Conservation (phyloP, 2,797 vertebrate genomes). For the Enteromius thamalakanensis region DNA sequence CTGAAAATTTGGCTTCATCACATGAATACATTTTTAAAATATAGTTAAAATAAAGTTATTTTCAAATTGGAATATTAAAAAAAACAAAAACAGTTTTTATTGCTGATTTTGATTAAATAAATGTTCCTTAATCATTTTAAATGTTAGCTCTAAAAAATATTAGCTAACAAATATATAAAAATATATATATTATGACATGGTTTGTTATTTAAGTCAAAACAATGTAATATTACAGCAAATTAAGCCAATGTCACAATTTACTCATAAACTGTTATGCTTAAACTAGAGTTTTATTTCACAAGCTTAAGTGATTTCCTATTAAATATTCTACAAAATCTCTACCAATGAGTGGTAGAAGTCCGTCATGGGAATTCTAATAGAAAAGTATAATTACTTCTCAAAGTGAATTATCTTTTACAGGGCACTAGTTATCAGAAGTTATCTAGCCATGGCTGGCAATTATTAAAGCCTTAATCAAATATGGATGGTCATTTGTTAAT, state of each 20-base stretch:
- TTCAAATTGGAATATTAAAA: neutral
- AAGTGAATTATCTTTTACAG: conserved; percentile 63
- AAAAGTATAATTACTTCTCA: conserved; percentile 61
- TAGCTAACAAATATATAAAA: neutral
- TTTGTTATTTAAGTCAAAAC: neutral
- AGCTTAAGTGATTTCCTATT: conserved; percentile 57
- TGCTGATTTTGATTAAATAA: neutral
- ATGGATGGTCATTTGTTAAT: conserved; percentile 65
- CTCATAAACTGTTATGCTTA: conserved; percentile 55
- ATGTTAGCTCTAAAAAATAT: neutral
- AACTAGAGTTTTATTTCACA: conserved; percentile 52
- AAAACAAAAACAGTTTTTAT: neutral
- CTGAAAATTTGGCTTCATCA: neutral
- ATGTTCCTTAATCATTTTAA: neutral
- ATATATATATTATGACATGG: neutral
- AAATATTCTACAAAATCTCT: conserved; percentile 60
- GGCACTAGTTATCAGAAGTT: conserved; percentile 62
- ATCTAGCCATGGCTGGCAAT: conserved; percentile 57
- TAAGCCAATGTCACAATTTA: conserved; percentile 25
- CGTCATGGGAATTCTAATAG: conserved; percentile 56
- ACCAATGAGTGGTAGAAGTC: conserved; percentile 61
- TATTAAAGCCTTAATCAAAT: conserved; percentile 65
- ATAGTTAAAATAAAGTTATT: neutral
- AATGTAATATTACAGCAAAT: neutral
- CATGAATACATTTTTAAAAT: neutral